Base-by-base conservation (phyloP, 2,797 vertebrate species). In the Pangasius larnaudii region DNA sequence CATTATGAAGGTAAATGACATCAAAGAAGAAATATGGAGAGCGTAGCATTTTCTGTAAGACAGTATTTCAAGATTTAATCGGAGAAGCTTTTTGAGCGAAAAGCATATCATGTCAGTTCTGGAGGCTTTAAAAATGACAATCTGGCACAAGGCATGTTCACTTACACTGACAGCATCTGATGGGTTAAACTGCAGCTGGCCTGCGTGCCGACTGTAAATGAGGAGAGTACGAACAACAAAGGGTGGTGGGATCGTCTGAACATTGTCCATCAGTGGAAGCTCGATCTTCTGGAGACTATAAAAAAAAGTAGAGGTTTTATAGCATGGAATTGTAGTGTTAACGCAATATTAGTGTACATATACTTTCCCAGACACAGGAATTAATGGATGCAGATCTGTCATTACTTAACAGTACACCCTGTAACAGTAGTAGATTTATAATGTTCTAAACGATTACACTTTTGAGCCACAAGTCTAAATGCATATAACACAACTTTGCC, bases 21-120 rank as follows among this genome's bases (percentile, higher is more conserved):
- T 99, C 98, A 0, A 99, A 98, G 94, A 99, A 99, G 91, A 98
- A 99, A 92, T 99, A 99, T 0, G 98, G 98, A 53, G 97, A 99
- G 90, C 98, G 98, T 65, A 99, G 94, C 97, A 99, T 98, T 94
- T 98, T 99, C 98, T 99, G 24, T 72, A 84, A 46, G 8, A 79
- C 30, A 56, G 78, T 36, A 78, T 5, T 56, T 56, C 3, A 80
- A 59, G 18, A 19, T 8, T 56, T 39, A 5, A 33, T 61, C 56
- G 27, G 4, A 67, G 10, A 61, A 67, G 14, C 10, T 39, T 69
- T 59, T 7, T 51, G 27, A 61, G 19, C 33, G 56, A 63, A 58
- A 19, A 22, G 16, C 14, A 49, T 16, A 33, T n/a, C 27, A 22
- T 11, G 30, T 22, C n/a, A 36, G 16, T 36, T 18, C n/a, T 22